Evolutionary conservation across 37 sponge, comb jelly and placozoan genomes (phyloP), one percentile per base, ranked within the genome.

Genomic region (Chondrosia reniformis): DNA sequence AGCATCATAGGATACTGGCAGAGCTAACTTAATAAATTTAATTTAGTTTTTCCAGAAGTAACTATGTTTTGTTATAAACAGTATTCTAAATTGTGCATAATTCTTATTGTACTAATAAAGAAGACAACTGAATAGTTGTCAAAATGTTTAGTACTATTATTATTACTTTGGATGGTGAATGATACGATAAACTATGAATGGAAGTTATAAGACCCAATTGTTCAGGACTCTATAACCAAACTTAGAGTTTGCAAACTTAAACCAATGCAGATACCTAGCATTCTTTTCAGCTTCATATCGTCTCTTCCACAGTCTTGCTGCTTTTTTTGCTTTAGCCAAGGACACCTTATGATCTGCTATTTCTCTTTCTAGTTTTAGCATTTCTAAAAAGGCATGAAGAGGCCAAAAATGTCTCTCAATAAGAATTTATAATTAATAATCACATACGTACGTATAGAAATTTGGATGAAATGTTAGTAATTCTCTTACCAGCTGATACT

Each of bases 221-320:
- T n/a, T n/a, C n/a, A n/a, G n/a, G n/a, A n/a, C n/a, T n/a, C n/a
- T n/a, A n/a, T n/a, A n/a, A n/a, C n/a, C 69, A 43, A 65, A 8
- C 24, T 45, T 33, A n/a, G 30, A 25, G 24, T 19, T 63, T 63
- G 24, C 67, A 66, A 36, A 66, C 67, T 37, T 40, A 66, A 36
- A 66, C 75, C 42, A 46, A 46, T 30, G 28, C 61, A 59, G 30
- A 59, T 30, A 81, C 85, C 89, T 77, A 24, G 82, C 89, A 37
- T 76, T 55, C 10, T 42, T 31, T 55, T 89, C 89, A 30, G 75
- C 77, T 30, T 81, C 81, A 54, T 73, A 84, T 32, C 85, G 30
- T 5, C 44, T 62, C 78, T 81, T 84, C 85, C 89, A 89, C 65
- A 89, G 46, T 37, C 77, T 30, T 8, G 82, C 81, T 2, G 81